A percentile compares a stretch with the other conserved stretches of the same genome.
Evolutionary conservation across 92 coral and sea anemone genomes (phyloP).

Genomic region (Pocillopora grandis): DNA sequence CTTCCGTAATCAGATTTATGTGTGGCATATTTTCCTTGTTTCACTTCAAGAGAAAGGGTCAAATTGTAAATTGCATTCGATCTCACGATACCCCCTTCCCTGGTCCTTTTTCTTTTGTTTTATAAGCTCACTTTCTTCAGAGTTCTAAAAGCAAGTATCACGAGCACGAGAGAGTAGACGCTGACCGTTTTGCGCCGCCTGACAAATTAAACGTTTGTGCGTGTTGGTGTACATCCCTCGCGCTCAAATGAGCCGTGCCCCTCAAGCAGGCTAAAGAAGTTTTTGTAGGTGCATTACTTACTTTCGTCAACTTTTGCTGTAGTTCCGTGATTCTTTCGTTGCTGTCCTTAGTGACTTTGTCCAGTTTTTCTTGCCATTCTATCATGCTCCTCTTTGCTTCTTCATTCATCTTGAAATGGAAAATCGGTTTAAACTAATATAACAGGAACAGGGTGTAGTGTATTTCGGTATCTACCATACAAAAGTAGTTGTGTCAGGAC

Average conservation of each 20-base stretch:
- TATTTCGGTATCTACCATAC: background rate
- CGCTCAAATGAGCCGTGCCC: too few relatives aligned
- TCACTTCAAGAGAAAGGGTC: too few relatives aligned
- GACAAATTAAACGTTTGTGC: background rate
- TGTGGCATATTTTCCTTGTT: too few relatives aligned
- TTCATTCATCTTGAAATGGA: constrained; percentile 70
- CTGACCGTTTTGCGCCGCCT: background rate
- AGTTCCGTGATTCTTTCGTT: constrained; percentile 74
- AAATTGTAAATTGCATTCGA: too few relatives aligned
- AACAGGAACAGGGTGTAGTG: background rate
- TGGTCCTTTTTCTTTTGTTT: background rate
- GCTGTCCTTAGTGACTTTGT: constrained; percentile 85
- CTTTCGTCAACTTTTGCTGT: constrained; percentile 72
- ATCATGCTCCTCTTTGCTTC: constrained; percentile 87
- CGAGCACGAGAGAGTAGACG: background rate
- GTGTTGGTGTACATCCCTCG: too few relatives aligned
- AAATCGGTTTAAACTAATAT: background rate
- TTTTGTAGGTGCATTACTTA: background rate
- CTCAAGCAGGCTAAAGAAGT: too few relatives aligned
- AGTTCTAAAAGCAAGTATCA: too few relatives aligned
- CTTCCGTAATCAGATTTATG: background rate
- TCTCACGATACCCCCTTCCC: too few relatives aligned
- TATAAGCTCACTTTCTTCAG: too few relatives aligned
- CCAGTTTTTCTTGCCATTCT: constrained; percentile 85
- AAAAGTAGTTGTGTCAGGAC: too few relatives aligned